Conservation (phyloP, 2,888 invertebrate genomes). For the Phaedon cochleariae region DNA sequence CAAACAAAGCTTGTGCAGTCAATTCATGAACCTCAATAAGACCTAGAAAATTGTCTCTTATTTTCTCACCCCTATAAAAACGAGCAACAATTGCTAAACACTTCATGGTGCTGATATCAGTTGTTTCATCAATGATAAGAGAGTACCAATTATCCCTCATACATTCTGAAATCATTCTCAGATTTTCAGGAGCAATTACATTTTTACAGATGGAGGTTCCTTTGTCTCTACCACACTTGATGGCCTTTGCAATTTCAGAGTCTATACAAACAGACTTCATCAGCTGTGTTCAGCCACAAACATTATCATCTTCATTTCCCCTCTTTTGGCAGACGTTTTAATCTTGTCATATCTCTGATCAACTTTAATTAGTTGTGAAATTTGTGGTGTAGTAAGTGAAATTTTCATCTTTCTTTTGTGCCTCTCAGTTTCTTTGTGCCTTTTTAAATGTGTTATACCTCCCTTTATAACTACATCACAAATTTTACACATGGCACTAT, state of each 20-base stretch:
- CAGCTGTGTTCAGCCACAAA: neutral
- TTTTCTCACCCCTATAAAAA: neutral
- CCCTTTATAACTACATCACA: neutral
- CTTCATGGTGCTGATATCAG: neutral
- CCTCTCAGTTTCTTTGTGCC: neutral
- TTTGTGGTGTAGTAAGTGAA: neutral
- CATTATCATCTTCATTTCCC: constrained; percentile 1
- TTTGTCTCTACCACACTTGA: neutral
- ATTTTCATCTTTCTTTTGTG: neutral
- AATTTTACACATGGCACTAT: neutral
- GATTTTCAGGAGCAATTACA: no score
- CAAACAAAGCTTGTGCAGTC: neutral
- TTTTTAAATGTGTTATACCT: constrained; percentile 1
- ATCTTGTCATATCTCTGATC: neutral
- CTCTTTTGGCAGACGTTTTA: no score
- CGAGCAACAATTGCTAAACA: neutral
- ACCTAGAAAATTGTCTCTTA: neutral
- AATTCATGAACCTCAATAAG: neutral
- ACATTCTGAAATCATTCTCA: no score
- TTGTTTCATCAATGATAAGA: no score
- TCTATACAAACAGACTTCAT: neutral
- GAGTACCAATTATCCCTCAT: no score
- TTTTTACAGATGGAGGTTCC: no score
- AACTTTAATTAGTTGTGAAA: neutral
- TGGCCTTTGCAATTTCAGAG: neutral